Percentiles rank a stretch among this genome's conserved stretches.
Conservation (phyloP, 2,888 invertebrate species). For the Ectemnius cavifrons region DNA sequence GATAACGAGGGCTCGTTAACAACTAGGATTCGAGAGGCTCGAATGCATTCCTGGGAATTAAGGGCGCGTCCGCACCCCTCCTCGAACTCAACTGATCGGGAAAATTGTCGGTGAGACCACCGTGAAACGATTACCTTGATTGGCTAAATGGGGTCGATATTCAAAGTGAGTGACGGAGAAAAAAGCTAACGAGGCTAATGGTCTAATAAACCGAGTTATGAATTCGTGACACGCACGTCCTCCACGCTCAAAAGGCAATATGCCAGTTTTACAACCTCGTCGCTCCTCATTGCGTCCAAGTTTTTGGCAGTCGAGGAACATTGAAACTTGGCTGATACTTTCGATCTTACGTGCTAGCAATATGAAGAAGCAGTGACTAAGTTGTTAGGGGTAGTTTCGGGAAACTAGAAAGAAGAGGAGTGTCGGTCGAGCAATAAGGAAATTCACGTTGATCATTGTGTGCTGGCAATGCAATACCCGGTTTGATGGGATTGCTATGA, state of each 20-base stretch:
- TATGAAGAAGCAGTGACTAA: no score
- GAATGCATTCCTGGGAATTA: slow-evolving; percentile 37
- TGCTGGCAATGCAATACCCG: slow-evolving; percentile 40
- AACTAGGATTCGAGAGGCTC: slow-evolving; percentile 3
- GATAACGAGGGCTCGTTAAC: slow-evolving; percentile 29
- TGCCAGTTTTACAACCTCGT: slow-evolving; percentile 38
- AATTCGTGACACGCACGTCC: slow-evolving; percentile 47
- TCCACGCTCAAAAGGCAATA: slow-evolving; percentile 8
- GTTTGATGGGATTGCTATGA: slow-evolving; percentile 59
- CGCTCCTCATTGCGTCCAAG: slow-evolving; percentile 5
- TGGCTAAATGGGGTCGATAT: slow-evolving; percentile 44
- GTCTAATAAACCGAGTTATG: slow-evolving; percentile 49
- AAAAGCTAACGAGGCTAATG: slow-evolving; percentile 40
- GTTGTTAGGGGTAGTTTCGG: no score
- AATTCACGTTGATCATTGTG: slow-evolving; percentile 29
- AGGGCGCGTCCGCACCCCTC: not conserved
- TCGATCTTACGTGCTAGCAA: no score
- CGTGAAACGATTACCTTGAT: slow-evolving; percentile 41
- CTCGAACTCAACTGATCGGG: slow-evolving; percentile 5
- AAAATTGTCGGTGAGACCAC: not conserved
- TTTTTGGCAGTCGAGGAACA: slow-evolving; percentile 15
- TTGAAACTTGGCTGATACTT: not conserved
- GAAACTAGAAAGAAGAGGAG: not conserved
- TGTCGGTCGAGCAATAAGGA: slow-evolving; percentile 33
- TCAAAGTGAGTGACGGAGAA: slow-evolving; percentile 31